phyloP scores from a whole-genome alignment of 2,797 vertebrate genomes.

The Sternarchorhynchus goeldii region DNA sequence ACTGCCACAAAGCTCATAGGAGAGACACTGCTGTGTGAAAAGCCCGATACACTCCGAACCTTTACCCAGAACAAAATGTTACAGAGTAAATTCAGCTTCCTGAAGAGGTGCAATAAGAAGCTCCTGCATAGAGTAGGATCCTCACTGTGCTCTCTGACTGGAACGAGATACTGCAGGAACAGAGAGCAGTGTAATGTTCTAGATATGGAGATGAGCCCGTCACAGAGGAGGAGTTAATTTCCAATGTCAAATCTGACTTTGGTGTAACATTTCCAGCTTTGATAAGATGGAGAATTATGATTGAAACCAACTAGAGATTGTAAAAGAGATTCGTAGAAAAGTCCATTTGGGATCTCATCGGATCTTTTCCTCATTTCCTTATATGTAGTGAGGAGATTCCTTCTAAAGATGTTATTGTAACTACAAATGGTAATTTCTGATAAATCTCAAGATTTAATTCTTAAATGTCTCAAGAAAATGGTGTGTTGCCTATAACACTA shows the following conservation, averaged over 20 bases:
- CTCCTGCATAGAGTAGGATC: constrained; percentile 27
- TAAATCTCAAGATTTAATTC: neutral
- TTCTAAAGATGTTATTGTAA: neutral
- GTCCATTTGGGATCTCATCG: constrained; percentile 24
- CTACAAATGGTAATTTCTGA: neutral
- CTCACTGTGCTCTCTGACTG: constrained; percentile 40
- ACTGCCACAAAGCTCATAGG: constrained; percentile 48
- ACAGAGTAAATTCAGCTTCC: constrained; percentile 18
- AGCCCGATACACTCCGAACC: constrained; percentile 45
- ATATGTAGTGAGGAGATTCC: constrained; percentile 11
- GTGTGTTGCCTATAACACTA: constrained; percentile 47
- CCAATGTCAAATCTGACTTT: constrained; percentile 26
- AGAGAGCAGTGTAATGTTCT: constrained; percentile 1
- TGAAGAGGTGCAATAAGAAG: constrained; percentile 37
- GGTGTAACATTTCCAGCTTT: constrained; percentile 37
- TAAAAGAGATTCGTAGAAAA: constrained; percentile 1
- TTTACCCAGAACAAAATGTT: constrained; percentile 45
- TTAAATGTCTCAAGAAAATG: neutral
- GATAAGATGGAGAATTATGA: constrained; percentile 42
- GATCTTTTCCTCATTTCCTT: neutral
- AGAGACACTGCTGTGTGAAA: constrained; percentile 45
- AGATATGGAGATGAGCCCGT: constrained; percentile 34
- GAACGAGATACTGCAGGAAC: constrained; percentile 27
- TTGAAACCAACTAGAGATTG: constrained; percentile 23
- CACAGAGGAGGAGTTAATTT: constrained; percentile 40